phyloP scores from a whole-genome alignment of 2,888 invertebrate genomes.

The Idaea biselata region DNA sequence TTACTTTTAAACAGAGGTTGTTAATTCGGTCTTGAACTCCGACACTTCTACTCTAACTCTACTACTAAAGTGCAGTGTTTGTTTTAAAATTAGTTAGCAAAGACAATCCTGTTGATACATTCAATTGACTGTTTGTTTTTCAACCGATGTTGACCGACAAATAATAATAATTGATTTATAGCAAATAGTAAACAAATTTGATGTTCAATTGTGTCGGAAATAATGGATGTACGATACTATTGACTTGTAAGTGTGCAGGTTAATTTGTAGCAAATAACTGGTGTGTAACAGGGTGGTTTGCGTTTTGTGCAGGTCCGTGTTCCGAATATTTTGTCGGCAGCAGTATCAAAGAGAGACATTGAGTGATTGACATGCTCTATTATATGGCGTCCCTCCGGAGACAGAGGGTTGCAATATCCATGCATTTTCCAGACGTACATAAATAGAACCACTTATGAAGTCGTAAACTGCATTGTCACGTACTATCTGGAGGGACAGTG shows the following conservation, averaged over 20 bases:
- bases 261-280: not conserved
- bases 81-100: not conserved
- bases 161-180: not conserved
- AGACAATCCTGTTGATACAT: not conserved
- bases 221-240: not conserved
- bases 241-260: not conserved
- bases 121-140: not conserved
- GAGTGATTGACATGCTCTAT: no score
- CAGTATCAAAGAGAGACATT: no score
- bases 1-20: no score
- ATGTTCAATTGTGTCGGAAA: not conserved
- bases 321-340: no score
- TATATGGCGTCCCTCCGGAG: no score
- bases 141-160: not conserved
- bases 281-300: no score
- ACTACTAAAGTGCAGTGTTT: not conserved
- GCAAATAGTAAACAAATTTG: not conserved
- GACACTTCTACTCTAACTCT: not conserved
- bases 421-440: no score
- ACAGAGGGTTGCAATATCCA: no score
- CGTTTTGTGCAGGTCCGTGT: no score
- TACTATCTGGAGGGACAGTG: no score
- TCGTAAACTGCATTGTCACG: no score
- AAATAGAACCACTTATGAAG: no score
- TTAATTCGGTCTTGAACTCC: not conserved